phyloP scores from a whole-genome alignment of 53 echinoderm and acorn worm genomes.

The Arbacia lixula region DNA sequence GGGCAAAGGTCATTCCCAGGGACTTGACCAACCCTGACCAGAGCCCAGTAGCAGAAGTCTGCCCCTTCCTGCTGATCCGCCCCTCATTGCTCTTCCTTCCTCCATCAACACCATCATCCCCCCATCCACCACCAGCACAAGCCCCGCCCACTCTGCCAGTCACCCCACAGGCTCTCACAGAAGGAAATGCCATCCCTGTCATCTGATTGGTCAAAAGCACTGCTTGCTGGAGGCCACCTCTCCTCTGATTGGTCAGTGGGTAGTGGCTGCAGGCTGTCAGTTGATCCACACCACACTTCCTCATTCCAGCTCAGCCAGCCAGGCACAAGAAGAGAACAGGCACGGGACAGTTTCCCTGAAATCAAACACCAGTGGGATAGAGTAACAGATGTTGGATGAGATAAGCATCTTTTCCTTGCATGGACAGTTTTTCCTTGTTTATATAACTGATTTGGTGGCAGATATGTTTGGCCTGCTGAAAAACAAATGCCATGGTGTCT shows the following conservation, averaged over 20 bases:
- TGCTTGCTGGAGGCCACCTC: background rate
- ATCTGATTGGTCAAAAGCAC: conserved; percentile 34
- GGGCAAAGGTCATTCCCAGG: conserved; percentile 31
- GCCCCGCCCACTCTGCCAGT: conserved; percentile 24
- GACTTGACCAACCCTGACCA: no score
- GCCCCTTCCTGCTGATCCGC: background rate
- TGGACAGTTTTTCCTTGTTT: no score
- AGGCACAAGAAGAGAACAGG: no score
- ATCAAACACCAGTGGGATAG: no score
- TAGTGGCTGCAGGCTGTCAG: conserved; percentile 18
- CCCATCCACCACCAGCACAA: background rate
- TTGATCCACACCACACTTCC: background rate
- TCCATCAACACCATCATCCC: background rate
- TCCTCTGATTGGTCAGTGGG: conserved; percentile 27
- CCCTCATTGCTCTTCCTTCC: no score
- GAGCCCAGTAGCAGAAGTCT: background rate
- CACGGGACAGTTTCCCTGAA: no score
- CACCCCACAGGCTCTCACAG: conserved; percentile 6
- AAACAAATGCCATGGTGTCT: no score
- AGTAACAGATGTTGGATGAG: no score
- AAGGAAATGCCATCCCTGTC: conserved; percentile 16
- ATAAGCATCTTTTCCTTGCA: no score
- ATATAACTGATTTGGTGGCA: no score
- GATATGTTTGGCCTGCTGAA: no score
- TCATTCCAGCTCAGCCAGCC: background rate